Evolutionary conservation across 2,888 invertebrate genomes (phyloP), one percentile per base, ranked within the genome.

Genomic region (Dusona sp.): DNA sequence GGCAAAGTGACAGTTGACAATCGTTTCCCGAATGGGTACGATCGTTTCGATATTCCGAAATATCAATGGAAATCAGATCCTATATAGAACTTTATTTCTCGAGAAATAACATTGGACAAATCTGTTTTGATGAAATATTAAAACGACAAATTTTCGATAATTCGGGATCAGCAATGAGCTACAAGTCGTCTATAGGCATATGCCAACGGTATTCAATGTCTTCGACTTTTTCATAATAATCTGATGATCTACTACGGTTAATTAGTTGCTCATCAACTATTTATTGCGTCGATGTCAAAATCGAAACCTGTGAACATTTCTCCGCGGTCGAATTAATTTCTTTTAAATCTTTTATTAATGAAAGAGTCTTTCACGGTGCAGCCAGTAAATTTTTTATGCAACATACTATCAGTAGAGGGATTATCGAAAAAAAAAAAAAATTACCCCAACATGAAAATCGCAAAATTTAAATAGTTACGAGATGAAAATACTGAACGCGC

Each of bases 1-100:
- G 75, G 4, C 19, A n/a, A 45, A 67, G 67, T 67, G 38, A 78
- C 51, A 54, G 25, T 67, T 51, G 61, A 51, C 25, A 51, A 48
- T 25, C 29, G 19, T 36, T 64, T 7, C 38, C 45, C 19, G 33
- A 33, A 9, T n/a, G 2, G 36, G 19, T 51, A 13, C 16, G 33
- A 22, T 36, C 16, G 0, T 16, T 48, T 29, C n/a, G 36, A 36
- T 11, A 33, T 33, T 13, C n/a, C n/a, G 48, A 65, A 77, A 65
- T 65, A 36, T 48, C 64, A 9, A 36, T 65, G 65, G 16, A 48
- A 65, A 33, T 29, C 6, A 61, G 19, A 16, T 16, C 25, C 61
- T 29, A 61, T 61, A 29, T 13, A 29, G 29, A 2, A 61, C 29
- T 61, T 25, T 25, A 25, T 57, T 25, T 57, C 57, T 57, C 13